Conservation (phyloP, 2,113 vertebrate species). For the Lepidothrix coronata region DNA sequence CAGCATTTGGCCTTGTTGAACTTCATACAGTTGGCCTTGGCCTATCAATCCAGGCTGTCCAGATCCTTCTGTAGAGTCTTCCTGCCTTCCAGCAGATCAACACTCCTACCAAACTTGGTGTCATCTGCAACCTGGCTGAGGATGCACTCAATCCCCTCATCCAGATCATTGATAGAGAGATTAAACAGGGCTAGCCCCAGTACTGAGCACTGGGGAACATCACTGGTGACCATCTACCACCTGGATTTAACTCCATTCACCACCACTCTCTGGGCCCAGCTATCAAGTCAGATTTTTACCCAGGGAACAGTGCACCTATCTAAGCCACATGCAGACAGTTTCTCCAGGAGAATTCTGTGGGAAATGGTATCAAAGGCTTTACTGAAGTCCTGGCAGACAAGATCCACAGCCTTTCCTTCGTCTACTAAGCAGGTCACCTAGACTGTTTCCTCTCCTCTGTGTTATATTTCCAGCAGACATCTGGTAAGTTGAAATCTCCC, state of each 20-base stretch:
- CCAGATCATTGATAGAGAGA: background rate
- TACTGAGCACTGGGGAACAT: rapidly evolving
- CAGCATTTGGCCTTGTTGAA: background rate
- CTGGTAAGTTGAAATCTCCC: background rate
- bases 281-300: background rate
- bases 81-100: background rate
- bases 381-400: background rate
- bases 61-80: background rate
- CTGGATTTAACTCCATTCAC: background rate
- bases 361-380: background rate
- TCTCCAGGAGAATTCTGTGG: background rate
- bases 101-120: background rate
- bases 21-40: background rate
- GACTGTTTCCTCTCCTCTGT: background rate
- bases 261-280: background rate
- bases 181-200: rapidly evolving
- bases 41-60: background rate
- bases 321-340: background rate
- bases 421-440: rapidly evolving
- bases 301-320: background rate
- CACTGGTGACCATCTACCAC: background rate
- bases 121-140: background rate
- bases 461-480: background rate
- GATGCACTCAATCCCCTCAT: background rate
- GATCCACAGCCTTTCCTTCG: background rate